Conservation (phyloP, 2,888 invertebrate species). For the Disparrhopalites patrizii region DNA sequence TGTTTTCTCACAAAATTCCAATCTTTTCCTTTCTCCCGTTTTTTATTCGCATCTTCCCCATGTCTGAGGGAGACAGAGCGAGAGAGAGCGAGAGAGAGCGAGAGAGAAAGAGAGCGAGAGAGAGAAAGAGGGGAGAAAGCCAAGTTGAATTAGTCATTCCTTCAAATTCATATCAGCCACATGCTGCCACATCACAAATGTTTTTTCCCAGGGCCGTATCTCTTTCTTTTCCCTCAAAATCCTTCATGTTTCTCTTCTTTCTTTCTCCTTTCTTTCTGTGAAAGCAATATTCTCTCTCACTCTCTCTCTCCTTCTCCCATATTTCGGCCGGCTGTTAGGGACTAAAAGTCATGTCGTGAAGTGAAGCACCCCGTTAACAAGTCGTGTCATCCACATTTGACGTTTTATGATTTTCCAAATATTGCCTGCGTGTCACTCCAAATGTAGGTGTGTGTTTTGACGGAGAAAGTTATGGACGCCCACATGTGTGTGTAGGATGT, state of each 20-base stretch:
- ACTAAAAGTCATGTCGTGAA: not conserved
- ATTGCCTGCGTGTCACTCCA: not conserved
- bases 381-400: constrained; percentile 14
- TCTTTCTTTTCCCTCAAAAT: not conserved
- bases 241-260: too few species aligned
- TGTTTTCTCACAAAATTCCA: too few species aligned
- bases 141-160: constrained; percentile 14
- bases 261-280: too few species aligned
- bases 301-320: too few species aligned
- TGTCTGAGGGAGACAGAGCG: not conserved
- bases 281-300: too few species aligned
- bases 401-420: constrained; percentile 15
- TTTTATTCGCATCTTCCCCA: too few species aligned
- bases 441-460: not conserved
- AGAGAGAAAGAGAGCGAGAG: too few species aligned
- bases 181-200: constrained; percentile 14
- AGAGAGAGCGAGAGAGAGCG: too few species aligned
- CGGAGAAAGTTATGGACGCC: not conserved
- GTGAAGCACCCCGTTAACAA: constrained; percentile 7
- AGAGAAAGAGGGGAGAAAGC: not conserved
- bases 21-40: too few species aligned
- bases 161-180: constrained; percentile 15
- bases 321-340: too few species aligned
- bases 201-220: not conserved
- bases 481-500: not conserved